Percentiles rank a stretch among this genome's conserved stretches.
These are phyloP conservation scores for Opisthocomus hoazin DNA, from an alignment of 2,113 vertebrate species.

Conservation along the genomic window DNA sequence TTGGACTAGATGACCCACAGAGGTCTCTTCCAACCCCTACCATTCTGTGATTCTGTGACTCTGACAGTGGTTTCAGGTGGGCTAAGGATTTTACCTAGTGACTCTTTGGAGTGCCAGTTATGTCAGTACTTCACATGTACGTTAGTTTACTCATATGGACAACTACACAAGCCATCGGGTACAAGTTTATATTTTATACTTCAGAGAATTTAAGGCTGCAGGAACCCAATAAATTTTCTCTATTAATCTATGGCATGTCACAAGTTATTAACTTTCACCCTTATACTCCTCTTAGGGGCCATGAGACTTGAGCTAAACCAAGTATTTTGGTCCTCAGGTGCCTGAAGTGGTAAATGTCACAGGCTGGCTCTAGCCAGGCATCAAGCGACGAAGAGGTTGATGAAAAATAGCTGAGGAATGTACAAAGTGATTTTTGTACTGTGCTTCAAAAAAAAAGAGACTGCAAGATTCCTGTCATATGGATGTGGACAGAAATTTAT, in stretches of 20 bases:
- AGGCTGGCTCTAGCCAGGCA: not conserved
- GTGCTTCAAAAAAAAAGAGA: not conserved
- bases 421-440: not conserved
- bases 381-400: not conserved
- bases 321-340: not conserved
- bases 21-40: too few relatives aligned
- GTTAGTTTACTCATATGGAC: not conserved
- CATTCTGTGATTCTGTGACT: too few relatives aligned
- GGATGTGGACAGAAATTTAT: not conserved
- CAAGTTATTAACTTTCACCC: not conserved
- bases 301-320: not conserved
- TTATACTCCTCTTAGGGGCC: not conserved
- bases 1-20: too few relatives aligned
- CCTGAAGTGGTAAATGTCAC: not conserved
- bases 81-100: not conserved
- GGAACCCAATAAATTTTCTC: not conserved
- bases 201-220: not conserved
- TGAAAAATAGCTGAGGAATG: not conserved
- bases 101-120: not conserved
- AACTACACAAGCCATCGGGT: not conserved
- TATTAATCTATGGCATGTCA: not conserved
- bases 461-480: not conserved
- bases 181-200: not conserved
- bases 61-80: not conserved
- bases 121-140: not conserved